Base-by-base conservation (phyloP, 2,113 vertebrate species). In the Odobenus rosmarus region DNA sequence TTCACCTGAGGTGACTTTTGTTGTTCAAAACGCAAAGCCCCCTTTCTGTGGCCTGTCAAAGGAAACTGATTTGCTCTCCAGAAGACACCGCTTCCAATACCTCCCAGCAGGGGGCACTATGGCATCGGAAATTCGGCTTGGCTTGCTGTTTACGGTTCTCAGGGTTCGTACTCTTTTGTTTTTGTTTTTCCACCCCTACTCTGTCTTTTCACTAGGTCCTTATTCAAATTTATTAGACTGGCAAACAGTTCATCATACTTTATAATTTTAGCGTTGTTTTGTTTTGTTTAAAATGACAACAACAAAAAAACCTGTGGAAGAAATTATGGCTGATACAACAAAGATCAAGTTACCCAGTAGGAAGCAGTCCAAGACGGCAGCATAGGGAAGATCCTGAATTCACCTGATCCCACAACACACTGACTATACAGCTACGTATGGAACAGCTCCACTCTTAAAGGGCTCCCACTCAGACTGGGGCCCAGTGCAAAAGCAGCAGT, bases 181-280 rank as follows among this genome's bases (percentile, higher is more conserved):
- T 53, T 24, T 57, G 49, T n/a, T 28, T 51, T 83, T 1, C 28
- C 2, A 23, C 49, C 15, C 31, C n/a, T 53, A 12, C 36, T 57
- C 14, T 6, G 21, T 79, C 13, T 95, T 95, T 96, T 86, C 71
- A 42, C 42, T 4, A 74, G 33, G 46, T 82, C 33, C 21, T 96
- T 84, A 83, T 61, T 92, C 81, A 93, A 21, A 82, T 88, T 95
- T 96, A 85, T 88, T 90, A 97, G 81, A 85, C 49, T 89, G 79
- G 39, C 11, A 53, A 92, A 81, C 53, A 84, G 21, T 61, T 96
- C 74, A 87, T 36, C 67, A 42, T 42, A 33, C 46, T 36, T 96
- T 67, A 71, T 95, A 61, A 93, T 61, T 96, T 90, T 62, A 90
- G 14, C 26, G 79, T 51, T 57, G 57, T 28, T 81, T 92, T 93